Conservation (phyloP, 2,113 vertebrate genomes). For the Tachysurus fulvidraco region DNA sequence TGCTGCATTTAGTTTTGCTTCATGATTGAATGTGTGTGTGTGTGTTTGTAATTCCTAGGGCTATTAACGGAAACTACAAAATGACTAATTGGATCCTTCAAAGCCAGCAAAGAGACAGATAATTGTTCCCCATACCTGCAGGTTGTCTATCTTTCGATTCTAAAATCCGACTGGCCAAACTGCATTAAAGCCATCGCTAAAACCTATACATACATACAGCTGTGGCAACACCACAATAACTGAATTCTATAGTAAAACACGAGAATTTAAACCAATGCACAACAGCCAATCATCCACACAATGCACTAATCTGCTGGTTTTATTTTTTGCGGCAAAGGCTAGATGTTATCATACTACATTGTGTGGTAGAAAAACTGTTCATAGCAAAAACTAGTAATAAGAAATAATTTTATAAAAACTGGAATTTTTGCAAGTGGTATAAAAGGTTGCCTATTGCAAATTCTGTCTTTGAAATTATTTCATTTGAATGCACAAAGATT, state of each 20-base stretch:
- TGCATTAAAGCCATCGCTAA: neutral
- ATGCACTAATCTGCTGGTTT: neutral
- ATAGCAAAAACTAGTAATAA: neutral
- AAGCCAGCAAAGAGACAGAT: neutral
- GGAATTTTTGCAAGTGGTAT: neutral
- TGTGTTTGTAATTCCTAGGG: neutral
- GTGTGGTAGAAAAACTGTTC: neutral
- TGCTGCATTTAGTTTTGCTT: conserved; percentile 60
- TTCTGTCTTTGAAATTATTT: neutral
- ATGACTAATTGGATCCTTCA: neutral
- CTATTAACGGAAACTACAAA: neutral
- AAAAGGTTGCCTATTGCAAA: neutral
- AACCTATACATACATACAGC: neutral
- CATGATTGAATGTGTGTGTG: neutral
- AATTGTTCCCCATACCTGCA: neutral
- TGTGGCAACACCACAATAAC: neutral
- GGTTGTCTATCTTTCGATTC: neutral
- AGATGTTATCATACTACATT: neutral
- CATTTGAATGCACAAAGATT: neutral
- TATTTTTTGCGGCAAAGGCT: neutral
- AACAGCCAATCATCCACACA: neutral
- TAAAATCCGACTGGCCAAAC: neutral
- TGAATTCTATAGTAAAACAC: neutral
- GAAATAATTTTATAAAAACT: neutral
- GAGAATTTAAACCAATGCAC: neutral